A percentile compares a stretch with the other conserved stretches of the same genome.
Conservation (phyloP, 2,113 vertebrate genomes). For the Prochilodus magdalenae region DNA sequence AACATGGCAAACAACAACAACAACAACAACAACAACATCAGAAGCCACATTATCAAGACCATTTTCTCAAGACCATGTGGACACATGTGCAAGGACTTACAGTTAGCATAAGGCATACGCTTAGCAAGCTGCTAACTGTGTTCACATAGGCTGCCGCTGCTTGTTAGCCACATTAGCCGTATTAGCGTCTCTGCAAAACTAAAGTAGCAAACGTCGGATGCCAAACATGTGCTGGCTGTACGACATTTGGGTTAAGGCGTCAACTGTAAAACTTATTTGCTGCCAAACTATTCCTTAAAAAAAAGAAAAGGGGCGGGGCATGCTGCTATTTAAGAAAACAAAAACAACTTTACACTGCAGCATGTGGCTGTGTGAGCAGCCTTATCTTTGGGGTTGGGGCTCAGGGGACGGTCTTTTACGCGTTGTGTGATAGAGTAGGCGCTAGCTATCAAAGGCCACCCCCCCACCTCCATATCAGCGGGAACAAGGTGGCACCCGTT, state of each 20-base stretch:
- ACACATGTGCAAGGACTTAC: too few species aligned
- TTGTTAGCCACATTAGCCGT: too few species aligned
- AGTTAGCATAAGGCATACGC: too few species aligned
- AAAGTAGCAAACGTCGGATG: too few species aligned
- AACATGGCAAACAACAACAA: too few species aligned
- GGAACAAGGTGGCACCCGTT: constrained; percentile 56
- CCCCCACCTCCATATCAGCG: constrained; percentile 62
- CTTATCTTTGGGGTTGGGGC: constrained; percentile 70
- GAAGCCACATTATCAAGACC: too few species aligned
- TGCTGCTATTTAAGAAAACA: neutral
- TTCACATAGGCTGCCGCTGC: too few species aligned
- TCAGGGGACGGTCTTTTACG: constrained; percentile 69
- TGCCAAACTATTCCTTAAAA: neutral
- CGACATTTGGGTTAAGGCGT: neutral
- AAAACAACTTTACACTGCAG: constrained; percentile 9
- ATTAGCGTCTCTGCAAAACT: too few species aligned
- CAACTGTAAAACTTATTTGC: neutral
- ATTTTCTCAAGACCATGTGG: too few species aligned
- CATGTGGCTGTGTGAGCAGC: neutral
- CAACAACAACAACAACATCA: too few species aligned
- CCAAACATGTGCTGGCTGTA: too few species aligned
- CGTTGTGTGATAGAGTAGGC: constrained; percentile 64
- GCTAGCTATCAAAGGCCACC: constrained; percentile 58
- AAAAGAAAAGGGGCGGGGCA: neutral
- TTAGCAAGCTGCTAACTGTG: too few species aligned